Evolutionary conservation across 1,140 invertebrate genomes (phyloP), one percentile per base, ranked within the genome.

Genomic region (Branchinecta lindahli): DNA sequence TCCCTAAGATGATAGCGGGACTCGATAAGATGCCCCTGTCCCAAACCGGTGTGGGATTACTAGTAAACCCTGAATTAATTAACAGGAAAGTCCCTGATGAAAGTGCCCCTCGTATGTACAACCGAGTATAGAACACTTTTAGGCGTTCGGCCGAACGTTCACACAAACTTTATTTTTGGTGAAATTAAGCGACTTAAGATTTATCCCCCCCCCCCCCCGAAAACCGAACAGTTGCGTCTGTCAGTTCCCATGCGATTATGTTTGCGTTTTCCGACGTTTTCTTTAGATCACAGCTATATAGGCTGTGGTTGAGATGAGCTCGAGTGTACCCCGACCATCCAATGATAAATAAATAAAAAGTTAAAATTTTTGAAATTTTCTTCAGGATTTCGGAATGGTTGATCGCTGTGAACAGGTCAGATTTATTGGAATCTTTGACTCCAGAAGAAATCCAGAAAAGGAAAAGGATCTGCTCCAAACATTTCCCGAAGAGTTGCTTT

Each of bases 261-360:
- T 52, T 52, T 52, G 47, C 47, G 47, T 52, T 52, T n/a, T 52
- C 47, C 47, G 47, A 52, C 47, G 47, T 52, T 52, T 52, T 52
- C 47, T 52, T 52, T 52, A 52, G 47, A 52, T 52, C 47, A 52
- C 9, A 52, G 47, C 47, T 52, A 52, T 52, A 52, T 52, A 52
- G 47, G 47, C 47, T 52, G 47, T 52, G 47, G 47, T 52, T 52
- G 47, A 52, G 9, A 52, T 52, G 47, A 52, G 47, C 47, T 52
- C 47, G 47, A 52, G 47, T n/a, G n/a, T 52, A 52, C 47, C 47
- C 47, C 47, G 47, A 52, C 47, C 47, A 52, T 52, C 47, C n/a
- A n/a, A 52, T 52, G 47, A 52, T 52, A 52, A 52, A 52, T n/a
- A 52, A 52, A 52, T n/a, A n/a, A n/a, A 52, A 52, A 52, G n/a